Evolutionary conservation across 2,797 vertebrate species (phyloP).

Genomic region (Enteromius argenteus): DNA sequence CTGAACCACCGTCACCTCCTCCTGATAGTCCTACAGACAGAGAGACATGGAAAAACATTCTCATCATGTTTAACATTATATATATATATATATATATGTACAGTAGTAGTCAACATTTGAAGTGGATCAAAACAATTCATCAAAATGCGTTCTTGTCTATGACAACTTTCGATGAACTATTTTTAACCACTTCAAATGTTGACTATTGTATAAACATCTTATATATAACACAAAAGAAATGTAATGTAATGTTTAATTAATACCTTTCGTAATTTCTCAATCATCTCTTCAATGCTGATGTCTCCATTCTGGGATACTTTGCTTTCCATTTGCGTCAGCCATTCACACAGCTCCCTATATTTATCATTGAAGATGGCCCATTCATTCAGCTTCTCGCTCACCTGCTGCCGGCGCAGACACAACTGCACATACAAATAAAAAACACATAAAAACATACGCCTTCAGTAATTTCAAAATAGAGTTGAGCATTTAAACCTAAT

Average conservation of each 20-base stretch:
- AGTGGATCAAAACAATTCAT: no score
- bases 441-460: not conserved
- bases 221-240: not conserved
- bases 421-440: slow-evolving; percentile 76
- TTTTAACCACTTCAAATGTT: no score
- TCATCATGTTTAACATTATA: not conserved
- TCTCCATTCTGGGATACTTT: slow-evolving; percentile 97
- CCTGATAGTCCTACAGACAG: slow-evolving; percentile 89
- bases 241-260: not conserved
- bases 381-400: slow-evolving; percentile 93
- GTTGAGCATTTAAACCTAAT: not conserved
- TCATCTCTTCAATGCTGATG: slow-evolving; percentile 97
- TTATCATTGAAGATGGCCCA: slow-evolving; percentile 97
- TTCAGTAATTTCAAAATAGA: not conserved
- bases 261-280: slow-evolving; percentile 97
- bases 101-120: no score
- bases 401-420: slow-evolving; percentile 89
- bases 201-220: no score
- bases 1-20: slow-evolving; percentile 90
- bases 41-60: not conserved
- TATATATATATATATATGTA: not conserved
- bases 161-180: no score
- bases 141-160: no score
- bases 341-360: slow-evolving; percentile 97
- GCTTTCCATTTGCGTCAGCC: slow-evolving; percentile 98